These are phyloP conservation scores for Galeruca laticollis DNA, from an alignment of 2,888 invertebrate genomes.

Conservation along the genomic window DNA sequence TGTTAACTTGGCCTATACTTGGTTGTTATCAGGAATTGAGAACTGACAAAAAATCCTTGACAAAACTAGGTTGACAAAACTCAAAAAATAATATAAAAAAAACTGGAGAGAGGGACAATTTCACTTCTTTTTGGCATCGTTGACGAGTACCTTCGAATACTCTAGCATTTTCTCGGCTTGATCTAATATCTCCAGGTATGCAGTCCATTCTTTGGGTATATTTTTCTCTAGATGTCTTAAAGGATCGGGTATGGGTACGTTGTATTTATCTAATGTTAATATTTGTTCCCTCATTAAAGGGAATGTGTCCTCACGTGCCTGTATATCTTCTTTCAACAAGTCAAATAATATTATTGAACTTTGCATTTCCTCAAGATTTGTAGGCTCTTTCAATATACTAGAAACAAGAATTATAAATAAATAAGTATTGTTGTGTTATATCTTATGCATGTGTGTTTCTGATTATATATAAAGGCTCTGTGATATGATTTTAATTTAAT, in stretches of 20 bases:
- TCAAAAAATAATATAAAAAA: neutral
- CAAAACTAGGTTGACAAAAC: no score
- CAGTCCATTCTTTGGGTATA: constrained; percentile 76
- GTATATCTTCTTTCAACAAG: constrained; percentile 74
- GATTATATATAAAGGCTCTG: no score
- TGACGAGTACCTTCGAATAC: constrained; percentile 72
- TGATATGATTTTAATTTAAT: no score
- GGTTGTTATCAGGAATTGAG: no score
- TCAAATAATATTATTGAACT: constrained; percentile 77
- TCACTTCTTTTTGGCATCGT: constrained; percentile 35
- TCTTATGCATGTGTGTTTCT: no score
- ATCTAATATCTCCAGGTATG: constrained; percentile 76
- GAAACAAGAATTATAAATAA: constrained; percentile 41
- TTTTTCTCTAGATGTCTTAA: constrained; percentile 71
- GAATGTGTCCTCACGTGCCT: constrained; percentile 77
- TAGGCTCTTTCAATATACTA: constrained; percentile 76
- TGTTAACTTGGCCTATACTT: no score
- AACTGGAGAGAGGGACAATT: neutral
- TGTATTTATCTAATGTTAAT: constrained; percentile 79
- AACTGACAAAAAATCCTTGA: no score
- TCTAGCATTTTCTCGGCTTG: constrained; percentile 82
- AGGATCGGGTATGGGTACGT: constrained; percentile 76
- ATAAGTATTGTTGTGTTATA: no score
- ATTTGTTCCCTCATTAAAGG: constrained; percentile 82
- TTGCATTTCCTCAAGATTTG: constrained; percentile 80